These are phyloP conservation scores for Riptortus pedestris DNA, from an alignment of 1,140 invertebrate genomes.

Conservation along the genomic window DNA sequence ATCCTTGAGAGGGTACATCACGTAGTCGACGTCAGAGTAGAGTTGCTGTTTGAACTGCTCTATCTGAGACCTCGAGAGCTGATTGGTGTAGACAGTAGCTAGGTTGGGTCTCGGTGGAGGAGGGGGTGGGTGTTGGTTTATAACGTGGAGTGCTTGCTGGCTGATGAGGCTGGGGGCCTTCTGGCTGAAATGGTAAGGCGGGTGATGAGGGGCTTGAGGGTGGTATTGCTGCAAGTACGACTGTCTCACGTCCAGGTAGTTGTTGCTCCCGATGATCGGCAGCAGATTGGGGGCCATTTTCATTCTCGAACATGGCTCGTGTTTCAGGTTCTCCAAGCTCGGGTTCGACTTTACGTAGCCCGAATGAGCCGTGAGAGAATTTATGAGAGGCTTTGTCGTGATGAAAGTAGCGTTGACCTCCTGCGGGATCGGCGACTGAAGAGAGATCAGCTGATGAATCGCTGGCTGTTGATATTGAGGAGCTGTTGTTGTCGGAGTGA, in stretches of 20 bases:
- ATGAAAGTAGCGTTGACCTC: slow-evolving; percentile 54
- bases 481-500: slow-evolving; percentile 6
- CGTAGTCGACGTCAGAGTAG: slow-evolving; percentile 80
- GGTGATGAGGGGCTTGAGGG: slow-evolving; percentile 41
- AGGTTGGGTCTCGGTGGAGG: slow-evolving; percentile 39
- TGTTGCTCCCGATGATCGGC: slow-evolving; percentile 51
- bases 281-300: slow-evolving; percentile 36
- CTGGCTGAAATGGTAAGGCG: slow-evolving; percentile 40
- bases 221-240: slow-evolving; percentile 36
- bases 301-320: slow-evolving; percentile 43
- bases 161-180: too few species aligned
- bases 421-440: slow-evolving; percentile 38
- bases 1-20: slow-evolving; percentile 79
- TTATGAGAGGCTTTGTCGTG: slow-evolving; percentile 53
- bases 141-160: too few species aligned
- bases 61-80: slow-evolving; percentile 44
- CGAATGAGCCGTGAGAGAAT: slow-evolving; percentile 54
- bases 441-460: slow-evolving; percentile 26
- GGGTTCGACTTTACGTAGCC: slow-evolving; percentile 43
- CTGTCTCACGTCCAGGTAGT: slow-evolving; percentile 55
- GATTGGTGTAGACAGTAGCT: slow-evolving; percentile 32
- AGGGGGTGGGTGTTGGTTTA: too few species aligned
- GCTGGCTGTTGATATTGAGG: slow-evolving; percentile 18
- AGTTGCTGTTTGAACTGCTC: slow-evolving; percentile 76
- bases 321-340: slow-evolving; percentile 36